phyloP scores from a whole-genome alignment of 2,797 vertebrate genomes.

The Anguilla anguilla region DNA sequence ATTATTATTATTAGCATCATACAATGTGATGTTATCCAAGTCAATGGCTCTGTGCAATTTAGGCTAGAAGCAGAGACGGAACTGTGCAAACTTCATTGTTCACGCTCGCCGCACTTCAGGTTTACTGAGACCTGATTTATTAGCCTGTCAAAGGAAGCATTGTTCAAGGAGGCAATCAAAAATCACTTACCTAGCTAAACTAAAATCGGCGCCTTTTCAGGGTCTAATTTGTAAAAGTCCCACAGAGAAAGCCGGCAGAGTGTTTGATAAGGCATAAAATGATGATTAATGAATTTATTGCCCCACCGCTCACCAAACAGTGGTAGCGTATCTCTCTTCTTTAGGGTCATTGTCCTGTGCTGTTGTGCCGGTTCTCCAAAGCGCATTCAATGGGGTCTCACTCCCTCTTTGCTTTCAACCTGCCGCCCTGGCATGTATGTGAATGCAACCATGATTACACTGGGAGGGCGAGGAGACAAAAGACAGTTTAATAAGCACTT shows the following conservation, averaged over 20 bases:
- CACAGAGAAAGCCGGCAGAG: slow-evolving; percentile 94
- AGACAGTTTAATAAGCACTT: slow-evolving; percentile 80
- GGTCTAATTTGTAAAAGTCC: slow-evolving; percentile 99
- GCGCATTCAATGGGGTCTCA: slow-evolving; percentile 62
- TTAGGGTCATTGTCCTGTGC: slow-evolving; percentile 70
- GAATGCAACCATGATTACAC: slow-evolving; percentile 67
- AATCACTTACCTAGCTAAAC: slow-evolving; percentile 99
- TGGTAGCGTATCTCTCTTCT: slow-evolving; percentile 84
- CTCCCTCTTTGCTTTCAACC: slow-evolving; percentile 76
- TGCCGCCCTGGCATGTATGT: slow-evolving; percentile 77
- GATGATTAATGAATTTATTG: slow-evolving; percentile 99
- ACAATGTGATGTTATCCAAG: neutral
- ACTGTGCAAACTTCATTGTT: slow-evolving; percentile 73
- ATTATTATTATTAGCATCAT: neutral
- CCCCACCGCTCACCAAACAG: slow-evolving; percentile 92
- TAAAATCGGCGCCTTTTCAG: slow-evolving; percentile 98
- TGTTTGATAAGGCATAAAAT: slow-evolving; percentile 99
- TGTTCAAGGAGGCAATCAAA: slow-evolving; percentile 97
- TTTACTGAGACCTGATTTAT: slow-evolving; percentile 94
- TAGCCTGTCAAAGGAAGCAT: slow-evolving; percentile 97
- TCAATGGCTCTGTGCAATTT: slow-evolving; percentile 36
- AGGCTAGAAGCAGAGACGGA: slow-evolving; percentile 63
- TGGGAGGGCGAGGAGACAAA: slow-evolving; percentile 69
- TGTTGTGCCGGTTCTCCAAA: slow-evolving; percentile 58
- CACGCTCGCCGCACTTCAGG: slow-evolving; percentile 78